phyloP scores from a whole-genome alignment of 64 coral and sea anemone genomes.

The Porites lutea region DNA sequence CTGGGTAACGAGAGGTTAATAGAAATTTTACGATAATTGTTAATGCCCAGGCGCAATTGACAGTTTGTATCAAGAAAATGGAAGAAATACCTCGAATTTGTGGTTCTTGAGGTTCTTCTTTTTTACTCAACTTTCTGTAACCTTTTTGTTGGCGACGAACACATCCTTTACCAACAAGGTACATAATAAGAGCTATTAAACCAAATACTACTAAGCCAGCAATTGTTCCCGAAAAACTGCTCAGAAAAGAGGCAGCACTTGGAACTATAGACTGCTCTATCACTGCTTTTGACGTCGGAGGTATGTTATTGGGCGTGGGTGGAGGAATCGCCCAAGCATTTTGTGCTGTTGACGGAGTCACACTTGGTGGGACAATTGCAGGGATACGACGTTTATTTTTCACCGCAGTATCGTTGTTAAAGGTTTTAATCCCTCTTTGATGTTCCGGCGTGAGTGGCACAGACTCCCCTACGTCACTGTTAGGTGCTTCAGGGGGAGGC shows the following conservation, averaged over 20 bases:
- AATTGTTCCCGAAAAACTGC: slow-evolving; percentile 2
- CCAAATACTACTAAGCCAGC: background rate
- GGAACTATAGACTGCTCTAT: background rate
- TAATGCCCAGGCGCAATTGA: too few species aligned
- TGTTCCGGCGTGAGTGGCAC: too few species aligned
- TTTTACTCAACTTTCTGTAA: background rate
- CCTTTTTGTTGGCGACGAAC: background rate
- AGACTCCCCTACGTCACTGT: too few species aligned
- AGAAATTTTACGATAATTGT: too few species aligned
- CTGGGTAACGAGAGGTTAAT: too few species aligned
- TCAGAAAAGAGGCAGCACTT: background rate
- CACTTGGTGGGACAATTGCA: background rate
- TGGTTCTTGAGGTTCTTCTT: background rate
- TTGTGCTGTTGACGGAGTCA: background rate
- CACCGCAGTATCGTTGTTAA: background rate
- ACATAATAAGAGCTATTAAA: background rate
- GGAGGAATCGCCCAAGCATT: background rate
- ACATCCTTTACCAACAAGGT: background rate
- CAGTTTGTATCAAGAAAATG: too few species aligned
- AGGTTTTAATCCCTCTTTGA: background rate
- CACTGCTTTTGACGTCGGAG: background rate
- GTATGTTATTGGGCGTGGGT: background rate
- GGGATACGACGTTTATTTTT: background rate
- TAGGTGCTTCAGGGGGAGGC: too few species aligned
- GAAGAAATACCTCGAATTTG: background rate